Base-by-base conservation (phyloP, 2,888 invertebrate genomes). In the Tuberolachnus salignus region DNA sequence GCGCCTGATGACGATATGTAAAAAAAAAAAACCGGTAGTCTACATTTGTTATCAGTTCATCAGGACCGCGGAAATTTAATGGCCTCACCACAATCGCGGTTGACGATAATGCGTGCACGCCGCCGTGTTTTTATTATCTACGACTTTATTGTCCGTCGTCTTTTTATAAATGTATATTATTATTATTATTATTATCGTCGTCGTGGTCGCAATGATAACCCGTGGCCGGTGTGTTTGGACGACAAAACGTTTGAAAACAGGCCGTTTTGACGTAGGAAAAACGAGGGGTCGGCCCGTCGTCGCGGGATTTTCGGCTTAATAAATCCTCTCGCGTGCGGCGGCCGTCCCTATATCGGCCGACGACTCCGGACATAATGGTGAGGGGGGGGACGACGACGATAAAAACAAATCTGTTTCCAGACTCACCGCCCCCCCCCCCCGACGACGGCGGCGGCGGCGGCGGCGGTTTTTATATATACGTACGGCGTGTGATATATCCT, bases 401-500 rank as follows among this genome's bases (percentile, higher is more conserved):
- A 73, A 73, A 73, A 73, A 73, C 73, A 73, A 73, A 73, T 73
- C 73, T 73, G 73, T 73, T 73, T 73, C 63, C n/a, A 51, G 59
- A 72, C 73, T 19, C 34, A 49, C 16, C 34, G 61, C 16, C 23
- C 23, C 44, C n/a, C n/a, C n/a, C n/a, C n/a, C n/a, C n/a, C n/a
- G n/a, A n/a, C n/a, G n/a, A n/a, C n/a, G n/a, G n/a, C n/a, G n/a
- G n/a, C n/a, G n/a, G n/a, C n/a, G n/a, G n/a, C n/a, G n/a, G n/a
- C 46, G 72, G 61, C 34, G 34, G 3, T 4, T 34, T 34, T 4
- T 34, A 34, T 34, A 34, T 34, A 34, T 34, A 34, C 34, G 34
- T 34, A 34, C 34, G n/a, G n/a, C n/a, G 46, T 46, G 72, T 73
- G 34, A 42, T 73, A 73, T 53, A 51, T 61, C 72, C 59, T 59